Evolutionary conservation across 2,797 vertebrate genomes (phyloP).

Genomic region (Galaxias olidus): DNA sequence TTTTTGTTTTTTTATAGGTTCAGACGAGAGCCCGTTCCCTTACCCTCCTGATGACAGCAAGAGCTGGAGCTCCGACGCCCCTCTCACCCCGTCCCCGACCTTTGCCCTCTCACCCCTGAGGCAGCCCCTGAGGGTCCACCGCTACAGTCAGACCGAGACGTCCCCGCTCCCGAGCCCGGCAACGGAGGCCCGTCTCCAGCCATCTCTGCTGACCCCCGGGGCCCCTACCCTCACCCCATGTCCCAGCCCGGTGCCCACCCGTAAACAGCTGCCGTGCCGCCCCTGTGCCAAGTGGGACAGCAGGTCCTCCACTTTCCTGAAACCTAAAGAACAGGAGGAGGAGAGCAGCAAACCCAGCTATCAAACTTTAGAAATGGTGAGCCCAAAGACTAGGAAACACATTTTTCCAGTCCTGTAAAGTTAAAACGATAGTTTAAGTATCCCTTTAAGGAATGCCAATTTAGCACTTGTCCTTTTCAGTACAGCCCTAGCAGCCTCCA

Average conservation of each 20-base stretch:
- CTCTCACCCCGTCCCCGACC: conserved; percentile 29
- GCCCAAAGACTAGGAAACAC: too few species aligned
- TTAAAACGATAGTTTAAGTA: too few species aligned
- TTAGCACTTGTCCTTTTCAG: too few species aligned
- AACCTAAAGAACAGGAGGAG: conserved; percentile 71
- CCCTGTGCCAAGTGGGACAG: conserved; percentile 94
- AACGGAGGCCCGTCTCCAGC: conserved; percentile 20
- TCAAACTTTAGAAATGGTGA: conserved; percentile 85
- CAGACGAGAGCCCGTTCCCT: conserved; percentile 82
- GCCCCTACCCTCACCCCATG: conserved; percentile 64
- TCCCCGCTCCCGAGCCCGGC: conserved; percentile 24
- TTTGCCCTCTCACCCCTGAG: conserved; percentile 68
- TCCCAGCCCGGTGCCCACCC: conserved; percentile 85
- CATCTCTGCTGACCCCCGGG: conserved; percentile 60
- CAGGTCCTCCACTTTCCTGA: conserved; percentile 78
- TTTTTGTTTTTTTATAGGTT: conserved; percentile 59
- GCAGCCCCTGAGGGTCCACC: conserved; percentile 79
- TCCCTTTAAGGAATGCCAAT: too few species aligned
- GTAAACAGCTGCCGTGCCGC: conserved; percentile 71
- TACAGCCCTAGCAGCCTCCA: too few species aligned
- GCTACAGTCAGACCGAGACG: conserved; percentile 87
- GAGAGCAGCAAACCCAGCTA: conserved; percentile 74
- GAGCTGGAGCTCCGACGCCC: conserved; percentile 84
- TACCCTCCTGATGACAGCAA: conserved; percentile 77
- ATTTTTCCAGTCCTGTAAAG: too few species aligned